These are phyloP conservation scores for Latrodectus hesperus DNA, from an alignment of 2,888 invertebrate species.

Conservation along the genomic window DNA sequence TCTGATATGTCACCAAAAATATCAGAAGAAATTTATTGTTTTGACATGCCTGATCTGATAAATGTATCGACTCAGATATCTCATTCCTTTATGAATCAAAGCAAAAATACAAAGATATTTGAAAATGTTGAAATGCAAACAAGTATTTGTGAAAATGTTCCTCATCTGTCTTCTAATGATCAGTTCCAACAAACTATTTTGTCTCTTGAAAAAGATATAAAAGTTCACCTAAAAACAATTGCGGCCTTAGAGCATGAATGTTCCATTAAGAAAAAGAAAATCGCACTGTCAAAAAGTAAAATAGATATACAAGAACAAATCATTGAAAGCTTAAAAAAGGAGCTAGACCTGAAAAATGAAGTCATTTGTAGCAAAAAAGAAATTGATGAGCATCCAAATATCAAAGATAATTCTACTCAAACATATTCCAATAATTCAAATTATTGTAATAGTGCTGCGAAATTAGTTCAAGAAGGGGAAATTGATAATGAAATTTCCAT, in stretches of 20 bases:
- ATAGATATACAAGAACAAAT: constrained; percentile 28
- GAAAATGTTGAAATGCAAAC: too few relatives aligned
- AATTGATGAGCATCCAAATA: neutral
- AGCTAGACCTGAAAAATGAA: constrained; percentile 12
- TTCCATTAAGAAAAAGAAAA: constrained; percentile 36
- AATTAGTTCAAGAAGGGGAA: neutral
- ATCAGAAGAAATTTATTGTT: neutral
- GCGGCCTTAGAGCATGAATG: constrained; percentile 14
- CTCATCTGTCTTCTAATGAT: neutral
- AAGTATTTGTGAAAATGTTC: too few relatives aligned
- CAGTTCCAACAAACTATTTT: neutral
- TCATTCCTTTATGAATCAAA: too few relatives aligned
- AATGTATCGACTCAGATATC: too few relatives aligned
- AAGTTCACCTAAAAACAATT: constrained; percentile 1
- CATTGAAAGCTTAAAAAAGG: constrained; percentile 12
- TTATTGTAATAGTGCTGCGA: neutral
- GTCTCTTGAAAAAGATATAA: constrained; percentile 19
- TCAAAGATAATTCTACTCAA: neutral
- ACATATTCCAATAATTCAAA: neutral
- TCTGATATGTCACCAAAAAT: neutral
- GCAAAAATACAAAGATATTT: too few relatives aligned
- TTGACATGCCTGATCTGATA: neutral
- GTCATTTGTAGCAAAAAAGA: neutral
- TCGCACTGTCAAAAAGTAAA: constrained; percentile 27
- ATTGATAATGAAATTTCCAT: neutral